phyloP scores from a whole-genome alignment of 2,888 invertebrate species.

The Tachina fera region DNA sequence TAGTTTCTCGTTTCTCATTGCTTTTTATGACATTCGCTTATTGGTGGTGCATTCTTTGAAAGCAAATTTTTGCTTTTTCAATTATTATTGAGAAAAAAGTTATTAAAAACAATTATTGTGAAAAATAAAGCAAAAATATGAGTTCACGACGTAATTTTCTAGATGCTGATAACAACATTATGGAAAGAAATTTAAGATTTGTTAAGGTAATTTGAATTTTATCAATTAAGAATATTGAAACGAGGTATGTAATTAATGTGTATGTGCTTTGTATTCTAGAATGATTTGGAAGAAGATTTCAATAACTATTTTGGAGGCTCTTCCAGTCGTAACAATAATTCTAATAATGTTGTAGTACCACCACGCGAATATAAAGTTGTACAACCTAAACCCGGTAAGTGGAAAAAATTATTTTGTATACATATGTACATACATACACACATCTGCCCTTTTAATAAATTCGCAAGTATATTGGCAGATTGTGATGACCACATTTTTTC shows the following conservation, averaged over 20 bases:
- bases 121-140: constrained; percentile 22
- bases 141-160: constrained; percentile 76
- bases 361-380: constrained; percentile 85
- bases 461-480: too few relatives aligned
- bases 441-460: too few relatives aligned
- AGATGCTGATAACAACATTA: constrained; percentile 86
- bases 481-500: too few relatives aligned
- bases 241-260: neutral
- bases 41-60: neutral
- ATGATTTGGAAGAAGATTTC: constrained; percentile 86
- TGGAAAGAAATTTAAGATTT: constrained; percentile 85
- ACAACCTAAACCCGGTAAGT: constrained; percentile 88
- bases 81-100: neutral
- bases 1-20: constrained; percentile 26
- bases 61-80: constrained; percentile 3
- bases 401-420: neutral
- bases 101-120: neutral
- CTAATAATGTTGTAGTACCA: constrained; percentile 67
- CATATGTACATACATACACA: neutral
- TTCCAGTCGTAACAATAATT: constrained; percentile 24
- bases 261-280: constrained; percentile 79
- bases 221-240: neutral
- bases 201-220: constrained; percentile 79
- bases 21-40: constrained; percentile 38
- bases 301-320: constrained; percentile 84